phyloP scores from a whole-genome alignment of 2,113 vertebrate species.

The Pituophis catenifer region DNA sequence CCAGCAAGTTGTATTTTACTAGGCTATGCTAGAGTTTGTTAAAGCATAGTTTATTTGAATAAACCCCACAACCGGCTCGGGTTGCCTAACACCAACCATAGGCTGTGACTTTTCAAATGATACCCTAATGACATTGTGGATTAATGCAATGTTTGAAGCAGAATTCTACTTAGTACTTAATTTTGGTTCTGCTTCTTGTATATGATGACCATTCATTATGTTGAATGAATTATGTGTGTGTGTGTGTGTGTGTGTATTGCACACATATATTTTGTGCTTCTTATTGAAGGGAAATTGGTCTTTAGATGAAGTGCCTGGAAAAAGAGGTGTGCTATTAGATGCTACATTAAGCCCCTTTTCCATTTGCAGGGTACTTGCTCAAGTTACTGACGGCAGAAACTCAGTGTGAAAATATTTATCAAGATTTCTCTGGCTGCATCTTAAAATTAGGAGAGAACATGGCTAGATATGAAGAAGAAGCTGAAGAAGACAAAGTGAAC shows the following conservation, averaged over 20 bases:
- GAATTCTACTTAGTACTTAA: background rate
- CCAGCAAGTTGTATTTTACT: background rate
- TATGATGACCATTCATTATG: background rate
- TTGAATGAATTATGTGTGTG: too few relatives aligned
- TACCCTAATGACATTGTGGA: background rate
- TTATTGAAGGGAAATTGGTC: background rate
- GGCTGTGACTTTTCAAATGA: background rate
- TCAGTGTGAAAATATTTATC: slow-evolving; percentile 66
- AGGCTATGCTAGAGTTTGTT: background rate
- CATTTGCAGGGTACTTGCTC: slow-evolving; percentile 50
- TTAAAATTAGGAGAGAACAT: slow-evolving; percentile 74
- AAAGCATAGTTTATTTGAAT: background rate
- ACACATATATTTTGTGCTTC: background rate
- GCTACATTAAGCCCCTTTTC: background rate
- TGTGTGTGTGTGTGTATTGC: background rate
- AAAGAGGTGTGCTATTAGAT: background rate
- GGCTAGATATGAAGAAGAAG: slow-evolving; percentile 65
- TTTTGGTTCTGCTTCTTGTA: background rate
- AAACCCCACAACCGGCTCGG: background rate
- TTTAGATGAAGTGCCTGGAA: background rate
- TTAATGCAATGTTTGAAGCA: background rate
- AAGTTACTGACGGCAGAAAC: slow-evolving; percentile 55
- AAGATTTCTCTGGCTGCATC: slow-evolving; percentile 73
- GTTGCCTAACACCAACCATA: background rate
- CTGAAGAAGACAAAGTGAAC: slow-evolving; percentile 53